Base-by-base conservation (phyloP, 53 echinoderm and acorn worm species). In the Paracentrotus lividus region DNA sequence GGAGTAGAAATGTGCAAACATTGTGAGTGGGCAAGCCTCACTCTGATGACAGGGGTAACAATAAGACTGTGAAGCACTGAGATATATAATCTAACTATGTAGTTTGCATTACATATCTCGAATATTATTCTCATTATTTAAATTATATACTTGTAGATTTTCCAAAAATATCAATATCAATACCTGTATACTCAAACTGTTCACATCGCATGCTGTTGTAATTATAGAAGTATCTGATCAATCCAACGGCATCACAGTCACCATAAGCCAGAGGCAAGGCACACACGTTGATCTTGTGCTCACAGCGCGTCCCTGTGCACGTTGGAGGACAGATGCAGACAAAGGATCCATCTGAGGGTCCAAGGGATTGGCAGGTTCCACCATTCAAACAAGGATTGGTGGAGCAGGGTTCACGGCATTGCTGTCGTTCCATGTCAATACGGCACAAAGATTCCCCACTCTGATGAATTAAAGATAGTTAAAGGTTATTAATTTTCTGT, bases 271-370 rank as follows among this genome's bases (percentile, higher is more conserved):
- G 94, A 27, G 91, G 84, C 54, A 92, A 51, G 68, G 96, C 95
- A 65, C 99, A 99, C 86, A 99, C 96, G 85, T 97, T 99, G 88
- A 96, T 94, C 93, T 93, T 96, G 81, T 96, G 96, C 85, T 99
- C 95, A 59, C 99, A 99, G 15, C 88, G 95, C 15, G 68, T 27
- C 31, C 99, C 99, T 32, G 90, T 93, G 49, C 95, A 96, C 33
- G 95, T 95, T 20, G 97, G 96, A 42, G 97, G 96, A 76, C 99
- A 99, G 52, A 95, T 23, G 60, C 99, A 99, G 92, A 95, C 94
- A 67, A 93, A 99, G 77, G 96, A 96, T 45, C 95, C 93, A 24
- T 75, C 88, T n/a, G 96, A 96, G 12, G 97, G 96, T n/a, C n/a
- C n/a, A 85, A 93, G 93, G 23, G 92, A 93, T 7, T 84, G 34